These are phyloP conservation scores for Tiliacea aurago DNA, from an alignment of 2,888 invertebrate genomes.

Conservation along the genomic window DNA sequence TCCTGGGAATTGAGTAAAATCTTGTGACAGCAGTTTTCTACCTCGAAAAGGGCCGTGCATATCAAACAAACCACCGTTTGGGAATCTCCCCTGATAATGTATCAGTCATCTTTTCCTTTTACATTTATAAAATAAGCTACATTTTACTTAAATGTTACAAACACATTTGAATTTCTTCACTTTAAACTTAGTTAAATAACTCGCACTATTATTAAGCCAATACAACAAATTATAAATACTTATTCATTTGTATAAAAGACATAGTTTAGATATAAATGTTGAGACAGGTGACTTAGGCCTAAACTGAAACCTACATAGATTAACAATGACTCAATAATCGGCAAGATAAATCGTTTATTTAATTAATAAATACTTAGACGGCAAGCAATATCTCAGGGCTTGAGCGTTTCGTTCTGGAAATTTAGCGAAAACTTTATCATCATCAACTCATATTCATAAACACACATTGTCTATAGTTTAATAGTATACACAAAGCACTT, in stretches of 20 bases:
- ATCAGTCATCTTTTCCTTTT: constrained; percentile 56
- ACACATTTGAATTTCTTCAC: constrained; percentile 11
- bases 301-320: constrained; percentile 29
- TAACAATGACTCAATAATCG: constrained; percentile 25
- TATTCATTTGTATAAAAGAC: constrained; percentile 10
- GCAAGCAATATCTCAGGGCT: background rate
- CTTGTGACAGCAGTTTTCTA: constrained; percentile 54
- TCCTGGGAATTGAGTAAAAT: constrained; percentile 58
- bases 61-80: constrained; percentile 58
- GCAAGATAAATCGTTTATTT: constrained; percentile 17
- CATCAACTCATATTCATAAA: constrained; percentile 4
- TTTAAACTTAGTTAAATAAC: constrained; percentile 3
- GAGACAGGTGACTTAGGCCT: constrained; percentile 46
- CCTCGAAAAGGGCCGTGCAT: constrained; percentile 60
- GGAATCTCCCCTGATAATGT: constrained; percentile 49
- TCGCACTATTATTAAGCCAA: background rate
- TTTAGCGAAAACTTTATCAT: background rate
- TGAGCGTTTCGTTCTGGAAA: background rate
- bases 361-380: constrained; percentile 2
- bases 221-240: constrained; percentile 5
- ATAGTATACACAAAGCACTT: background rate
- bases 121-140: constrained; percentile 37
- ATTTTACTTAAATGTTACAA: constrained; percentile 27
- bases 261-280: constrained; percentile 26
- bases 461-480: background rate